Conservation (phyloP, 2,888 invertebrate genomes). For the Nowickia ferox region DNA sequence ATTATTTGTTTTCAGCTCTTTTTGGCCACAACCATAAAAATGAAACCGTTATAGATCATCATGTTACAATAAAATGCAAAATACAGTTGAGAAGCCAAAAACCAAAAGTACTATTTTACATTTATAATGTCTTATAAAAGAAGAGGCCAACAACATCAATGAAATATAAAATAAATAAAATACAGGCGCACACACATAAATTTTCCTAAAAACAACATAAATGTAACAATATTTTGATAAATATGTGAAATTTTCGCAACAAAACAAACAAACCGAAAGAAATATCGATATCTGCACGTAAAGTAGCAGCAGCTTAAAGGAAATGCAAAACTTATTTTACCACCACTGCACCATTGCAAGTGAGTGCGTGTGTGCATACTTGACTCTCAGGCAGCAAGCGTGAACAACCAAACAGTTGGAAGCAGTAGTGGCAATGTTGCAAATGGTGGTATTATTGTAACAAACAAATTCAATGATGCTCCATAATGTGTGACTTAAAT, state of each 20-base stretch:
- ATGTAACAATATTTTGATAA: conserved; percentile 78
- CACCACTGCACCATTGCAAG: conserved; percentile 27
- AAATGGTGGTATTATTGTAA: conserved; percentile 66
- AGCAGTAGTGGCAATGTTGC: conserved; percentile 52
- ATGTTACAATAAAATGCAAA: conserved; percentile 72
- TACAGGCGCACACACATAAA: conserved; percentile 71
- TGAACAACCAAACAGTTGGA: conserved; percentile 50
- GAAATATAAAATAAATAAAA: conserved; percentile 62
- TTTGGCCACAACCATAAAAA: conserved; percentile 63
- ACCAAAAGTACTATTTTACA: background rate
- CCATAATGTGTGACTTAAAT: conserved; percentile 71
- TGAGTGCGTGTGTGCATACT: background rate
- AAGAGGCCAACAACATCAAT: conserved; percentile 40
- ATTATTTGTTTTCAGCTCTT: background rate
- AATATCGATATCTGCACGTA: conserved; percentile 16
- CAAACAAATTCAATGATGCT: conserved; percentile 69
- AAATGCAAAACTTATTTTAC: conserved; percentile 46
- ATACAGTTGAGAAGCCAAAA: conserved; percentile 66
- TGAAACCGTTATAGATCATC: conserved; percentile 72
- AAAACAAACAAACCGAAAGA: conserved; percentile 54
- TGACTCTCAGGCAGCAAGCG: conserved; percentile 21
- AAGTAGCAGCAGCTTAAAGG: conserved; percentile 43
- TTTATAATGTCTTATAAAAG: background rate
- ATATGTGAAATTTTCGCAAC: conserved; percentile 74
- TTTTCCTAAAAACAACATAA: conserved; percentile 70